phyloP scores from a whole-genome alignment of 1,140 invertebrate genomes.

The Pachypeltis micranthus region DNA sequence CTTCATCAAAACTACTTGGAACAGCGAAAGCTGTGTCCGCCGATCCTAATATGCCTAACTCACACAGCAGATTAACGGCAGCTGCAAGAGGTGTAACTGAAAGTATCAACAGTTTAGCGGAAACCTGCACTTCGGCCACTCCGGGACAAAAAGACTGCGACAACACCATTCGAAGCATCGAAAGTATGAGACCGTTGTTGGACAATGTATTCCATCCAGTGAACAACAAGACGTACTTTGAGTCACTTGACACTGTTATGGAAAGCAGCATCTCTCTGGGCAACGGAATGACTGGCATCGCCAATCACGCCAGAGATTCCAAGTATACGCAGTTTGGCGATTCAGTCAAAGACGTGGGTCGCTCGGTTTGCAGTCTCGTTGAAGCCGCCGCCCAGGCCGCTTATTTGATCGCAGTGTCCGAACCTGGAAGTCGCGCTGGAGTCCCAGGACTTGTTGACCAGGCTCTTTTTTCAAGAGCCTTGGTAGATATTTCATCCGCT shows the following conservation, averaged over 20 bases:
- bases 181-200: conserved; percentile 67
- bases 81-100: conserved; percentile 79
- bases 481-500: conserved; percentile 76
- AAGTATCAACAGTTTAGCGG: conserved; percentile 78
- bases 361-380: conserved; percentile 82
- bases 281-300: conserved; percentile 88
- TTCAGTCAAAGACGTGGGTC: conserved; percentile 69
- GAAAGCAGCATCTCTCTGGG: conserved; percentile 78
- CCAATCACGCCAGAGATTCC: conserved; percentile 76
- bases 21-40: conserved; percentile 80
- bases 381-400: conserved; percentile 88
- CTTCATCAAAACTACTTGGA: conserved; percentile 73
- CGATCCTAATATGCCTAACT: conserved; percentile 79
- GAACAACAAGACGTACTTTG: conserved; percentile 82
- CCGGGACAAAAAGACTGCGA: conserved; percentile 93
- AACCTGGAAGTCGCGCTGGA: conserved; percentile 81
- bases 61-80: conserved; percentile 74
- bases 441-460: conserved; percentile 84
- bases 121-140: conserved; percentile 56
- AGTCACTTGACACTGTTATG: conserved; percentile 85
- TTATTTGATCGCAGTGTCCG: conserved; percentile 85
- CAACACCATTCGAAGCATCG: conserved; percentile 86
- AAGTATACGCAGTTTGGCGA: conserved; percentile 80
- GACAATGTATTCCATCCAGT: conserved; percentile 81
- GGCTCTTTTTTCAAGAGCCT: conserved; percentile 73